Percentiles rank a stretch among this genome's conserved stretches.
These are phyloP conservation scores for Aix galericulata DNA, from an alignment of 2,113 vertebrate species.

Conservation along the genomic window DNA sequence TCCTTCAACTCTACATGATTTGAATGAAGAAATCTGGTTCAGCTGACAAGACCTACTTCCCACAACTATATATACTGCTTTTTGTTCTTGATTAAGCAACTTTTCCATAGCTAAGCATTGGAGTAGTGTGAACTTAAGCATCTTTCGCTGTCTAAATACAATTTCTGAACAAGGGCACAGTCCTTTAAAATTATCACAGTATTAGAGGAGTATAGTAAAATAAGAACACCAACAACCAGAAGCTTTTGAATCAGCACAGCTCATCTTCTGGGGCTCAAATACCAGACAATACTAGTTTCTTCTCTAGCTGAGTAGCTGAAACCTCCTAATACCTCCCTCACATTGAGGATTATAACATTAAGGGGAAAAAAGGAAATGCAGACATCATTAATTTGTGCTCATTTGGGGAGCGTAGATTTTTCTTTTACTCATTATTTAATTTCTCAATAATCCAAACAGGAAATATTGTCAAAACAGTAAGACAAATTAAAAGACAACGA, in stretches of 20 bases:
- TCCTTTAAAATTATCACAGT: not conserved
- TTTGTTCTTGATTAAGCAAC: not conserved
- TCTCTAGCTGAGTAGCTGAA: not conserved
- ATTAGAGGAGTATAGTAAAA: not conserved
- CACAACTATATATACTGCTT: not conserved
- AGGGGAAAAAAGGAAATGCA: not conserved
- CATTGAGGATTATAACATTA: fast-evolving
- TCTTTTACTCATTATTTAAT: not conserved
- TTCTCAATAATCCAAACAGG: not conserved
- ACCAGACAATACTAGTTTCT: not conserved
- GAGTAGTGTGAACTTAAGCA: not conserved
- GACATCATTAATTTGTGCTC: not conserved
- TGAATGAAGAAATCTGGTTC: not conserved
- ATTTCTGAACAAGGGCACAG: not conserved
- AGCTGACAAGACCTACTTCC: not conserved
- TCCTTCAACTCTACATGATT: not conserved
- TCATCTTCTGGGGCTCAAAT: not conserved
- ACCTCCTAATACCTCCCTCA: not conserved
- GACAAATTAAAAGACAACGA: not conserved
- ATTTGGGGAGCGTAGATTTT: not conserved
- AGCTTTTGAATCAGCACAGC: not conserved
- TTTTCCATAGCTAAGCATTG: not conserved
- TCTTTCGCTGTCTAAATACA: not conserved
- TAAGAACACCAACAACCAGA: not conserved
- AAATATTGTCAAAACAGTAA: not conserved